These are phyloP conservation scores for Morpho deidamia DNA, from an alignment of 2,888 invertebrate genomes.

Conservation along the genomic window DNA sequence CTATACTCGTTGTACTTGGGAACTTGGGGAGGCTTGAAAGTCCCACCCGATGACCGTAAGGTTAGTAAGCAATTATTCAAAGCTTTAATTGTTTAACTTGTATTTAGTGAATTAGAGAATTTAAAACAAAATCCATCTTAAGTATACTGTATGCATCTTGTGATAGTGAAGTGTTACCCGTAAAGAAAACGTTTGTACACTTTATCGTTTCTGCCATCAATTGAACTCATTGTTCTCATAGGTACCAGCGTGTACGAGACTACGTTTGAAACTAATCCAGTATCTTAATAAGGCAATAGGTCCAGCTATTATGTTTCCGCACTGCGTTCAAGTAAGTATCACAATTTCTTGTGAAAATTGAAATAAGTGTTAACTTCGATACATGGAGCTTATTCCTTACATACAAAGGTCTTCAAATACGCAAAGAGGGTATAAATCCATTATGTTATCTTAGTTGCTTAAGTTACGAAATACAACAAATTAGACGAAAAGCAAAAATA, in stretches of 20 bases:
- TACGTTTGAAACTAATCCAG: conserved; percentile 90
- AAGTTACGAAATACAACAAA: no score
- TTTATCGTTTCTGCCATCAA: neutral
- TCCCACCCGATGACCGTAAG: conserved; percentile 84
- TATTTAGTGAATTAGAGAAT: neutral
- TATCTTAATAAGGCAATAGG: conserved; percentile 87
- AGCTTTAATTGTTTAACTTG: neutral
- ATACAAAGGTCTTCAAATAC: no score
- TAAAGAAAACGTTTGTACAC: no score
- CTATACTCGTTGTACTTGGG: conserved; percentile 90
- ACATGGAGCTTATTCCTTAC: no score
- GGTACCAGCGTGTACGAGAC: conserved; percentile 88
- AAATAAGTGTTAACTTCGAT: no score
- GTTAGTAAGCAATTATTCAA: conserved; percentile 31
- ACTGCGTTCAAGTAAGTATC: conserved; percentile 84
- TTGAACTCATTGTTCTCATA: conserved; percentile 21
- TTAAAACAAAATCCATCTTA: neutral
- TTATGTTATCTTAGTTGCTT: no score
- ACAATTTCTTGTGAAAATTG: neutral
- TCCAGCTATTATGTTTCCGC: conserved; percentile 85
- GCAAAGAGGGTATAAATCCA: no score
- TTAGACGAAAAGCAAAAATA: no score
- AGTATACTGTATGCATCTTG: no score
- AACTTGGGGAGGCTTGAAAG: conserved; percentile 77
- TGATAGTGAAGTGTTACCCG: no score